These are phyloP conservation scores for Lasioglossum villosulum DNA, from an alignment of 2,888 invertebrate genomes.

Conservation along the genomic window DNA sequence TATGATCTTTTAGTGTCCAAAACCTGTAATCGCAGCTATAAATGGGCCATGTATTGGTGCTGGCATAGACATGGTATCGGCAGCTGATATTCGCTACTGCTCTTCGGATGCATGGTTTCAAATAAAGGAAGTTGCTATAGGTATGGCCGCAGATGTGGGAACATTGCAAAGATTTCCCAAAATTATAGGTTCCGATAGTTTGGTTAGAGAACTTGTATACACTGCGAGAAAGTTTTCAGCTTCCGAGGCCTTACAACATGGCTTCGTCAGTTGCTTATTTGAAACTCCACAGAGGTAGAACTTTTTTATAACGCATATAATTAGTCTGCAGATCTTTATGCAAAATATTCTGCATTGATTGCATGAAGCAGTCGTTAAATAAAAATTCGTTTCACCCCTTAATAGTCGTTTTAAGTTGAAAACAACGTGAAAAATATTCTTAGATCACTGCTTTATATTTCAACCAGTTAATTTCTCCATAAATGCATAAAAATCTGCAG, in stretches of 20 bases:
- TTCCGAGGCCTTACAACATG: conserved; percentile 92
- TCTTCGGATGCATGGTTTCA: conserved; percentile 96
- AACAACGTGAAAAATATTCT: too few species aligned
- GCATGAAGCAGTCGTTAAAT: too few species aligned
- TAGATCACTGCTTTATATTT: too few species aligned
- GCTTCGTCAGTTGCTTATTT: conserved; percentile 93
- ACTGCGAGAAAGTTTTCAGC: conserved; percentile 93
- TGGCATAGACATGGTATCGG: conserved; percentile 94
- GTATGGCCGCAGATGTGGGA: conserved; percentile 98
- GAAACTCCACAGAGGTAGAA: conserved; percentile 88
- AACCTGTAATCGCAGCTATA: conserved; percentile 95
- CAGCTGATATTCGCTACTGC: conserved; percentile 96
- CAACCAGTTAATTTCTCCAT: too few species aligned
- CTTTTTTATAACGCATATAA: conserved; percentile 1
- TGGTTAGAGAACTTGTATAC: conserved; percentile 94
- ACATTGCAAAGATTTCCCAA: conserved; percentile 96
- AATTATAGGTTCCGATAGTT: conserved; percentile 94
- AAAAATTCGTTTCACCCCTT: too few species aligned
- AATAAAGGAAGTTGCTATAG: conserved; percentile 94
- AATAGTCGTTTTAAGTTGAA: too few species aligned
- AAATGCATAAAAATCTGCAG: too few species aligned
- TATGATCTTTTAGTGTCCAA: conserved; percentile 88
- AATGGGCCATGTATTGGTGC: conserved; percentile 97
- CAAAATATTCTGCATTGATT: too few species aligned
- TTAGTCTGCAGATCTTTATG: too few species aligned